These are phyloP conservation scores for Urocitellus parryii DNA, from an alignment of 2,113 vertebrate species.

Conservation along the genomic window DNA sequence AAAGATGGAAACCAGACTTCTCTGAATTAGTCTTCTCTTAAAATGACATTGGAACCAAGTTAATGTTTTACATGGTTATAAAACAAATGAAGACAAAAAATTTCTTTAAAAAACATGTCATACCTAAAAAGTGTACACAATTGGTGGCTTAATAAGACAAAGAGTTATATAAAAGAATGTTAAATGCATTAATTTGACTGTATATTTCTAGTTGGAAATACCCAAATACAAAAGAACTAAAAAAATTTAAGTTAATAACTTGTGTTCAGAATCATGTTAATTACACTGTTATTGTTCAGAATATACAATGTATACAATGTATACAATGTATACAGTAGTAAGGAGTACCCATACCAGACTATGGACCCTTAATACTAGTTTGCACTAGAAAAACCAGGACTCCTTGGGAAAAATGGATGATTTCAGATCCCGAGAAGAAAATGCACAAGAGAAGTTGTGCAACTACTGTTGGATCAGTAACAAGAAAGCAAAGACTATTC, in stretches of 20 bases:
- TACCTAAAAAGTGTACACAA: background rate
- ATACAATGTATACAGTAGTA: too few species aligned
- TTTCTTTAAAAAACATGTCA: background rate
- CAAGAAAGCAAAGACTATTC: background rate
- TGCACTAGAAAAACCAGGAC: too few species aligned
- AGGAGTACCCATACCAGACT: background rate
- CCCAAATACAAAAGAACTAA: background rate
- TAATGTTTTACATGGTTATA: background rate
- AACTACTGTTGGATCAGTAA: background rate
- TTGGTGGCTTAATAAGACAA: background rate
- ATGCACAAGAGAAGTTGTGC: background rate
- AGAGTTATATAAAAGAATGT: background rate
- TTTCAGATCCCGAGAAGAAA: background rate
- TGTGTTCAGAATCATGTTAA: background rate
- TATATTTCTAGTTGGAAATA: background rate
- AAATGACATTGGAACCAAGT: background rate
- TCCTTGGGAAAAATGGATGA: background rate
- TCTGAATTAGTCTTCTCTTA: background rate
- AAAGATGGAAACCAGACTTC: background rate
- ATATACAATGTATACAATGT: too few species aligned
- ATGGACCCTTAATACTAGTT: background rate
- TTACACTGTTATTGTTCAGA: background rate
- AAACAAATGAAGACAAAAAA: background rate
- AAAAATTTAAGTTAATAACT: background rate
- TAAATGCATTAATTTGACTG: background rate